phyloP scores from a whole-genome alignment of 92 coral and sea anemone genomes.

The Pocillopora meandrina region DNA sequence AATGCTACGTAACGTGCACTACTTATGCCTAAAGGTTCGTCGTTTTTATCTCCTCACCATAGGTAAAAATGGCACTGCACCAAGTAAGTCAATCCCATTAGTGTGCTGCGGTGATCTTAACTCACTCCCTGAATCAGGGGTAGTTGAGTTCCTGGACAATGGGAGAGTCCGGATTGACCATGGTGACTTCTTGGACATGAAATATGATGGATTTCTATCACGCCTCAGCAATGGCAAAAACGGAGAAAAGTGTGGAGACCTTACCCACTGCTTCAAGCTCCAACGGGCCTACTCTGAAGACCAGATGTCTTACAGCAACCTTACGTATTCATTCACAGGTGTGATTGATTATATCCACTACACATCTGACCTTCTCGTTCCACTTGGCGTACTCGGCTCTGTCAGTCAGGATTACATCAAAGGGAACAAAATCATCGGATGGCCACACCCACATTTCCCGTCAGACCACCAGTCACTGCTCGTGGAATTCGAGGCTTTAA shows the following conservation, averaged over 20 bases:
- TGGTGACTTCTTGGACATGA: constrained; percentile 93
- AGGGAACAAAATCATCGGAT: constrained; percentile 90
- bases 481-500: constrained; percentile 92
- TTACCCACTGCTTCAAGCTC: constrained; percentile 89
- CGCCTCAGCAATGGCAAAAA: constrained; percentile 90
- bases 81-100: constrained; percentile 85
- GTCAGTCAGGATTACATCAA: constrained; percentile 85
- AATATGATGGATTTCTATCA: constrained; percentile 90
- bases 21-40: neutral
- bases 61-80: constrained; percentile 99
- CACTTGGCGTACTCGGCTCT: constrained; percentile 86
- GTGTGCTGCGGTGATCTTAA: constrained; percentile 98
- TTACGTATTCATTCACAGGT: constrained; percentile 89
- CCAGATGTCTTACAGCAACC: constrained; percentile 84
- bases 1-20: no score
- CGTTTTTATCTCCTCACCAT: neutral
- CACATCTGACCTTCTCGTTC: constrained; percentile 78
- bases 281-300: constrained; percentile 84
- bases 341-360: constrained; percentile 96
- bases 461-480: constrained; percentile 96
- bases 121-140: constrained; percentile 96
- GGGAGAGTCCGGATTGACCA: constrained; percentile 94
- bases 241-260: constrained; percentile 85
- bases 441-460: constrained; percentile 99
- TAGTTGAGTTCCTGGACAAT: constrained; percentile 92